phyloP scores from a whole-genome alignment of 2,888 invertebrate species.

The Pammene aurita region DNA sequence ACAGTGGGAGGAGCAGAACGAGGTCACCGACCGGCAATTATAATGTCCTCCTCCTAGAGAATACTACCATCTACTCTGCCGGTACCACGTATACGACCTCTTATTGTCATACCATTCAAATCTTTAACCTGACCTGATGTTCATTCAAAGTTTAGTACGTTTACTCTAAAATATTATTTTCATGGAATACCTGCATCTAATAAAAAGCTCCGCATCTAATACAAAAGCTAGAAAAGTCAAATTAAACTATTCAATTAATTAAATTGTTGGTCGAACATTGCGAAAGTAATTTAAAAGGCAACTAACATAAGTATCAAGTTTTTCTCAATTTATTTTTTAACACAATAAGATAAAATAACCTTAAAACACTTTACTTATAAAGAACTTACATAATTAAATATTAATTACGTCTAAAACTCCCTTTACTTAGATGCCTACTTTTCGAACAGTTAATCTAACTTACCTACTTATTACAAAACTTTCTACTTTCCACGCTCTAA shows the following conservation, averaged over 20 bases:
- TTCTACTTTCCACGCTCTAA: slow-evolving; percentile 83
- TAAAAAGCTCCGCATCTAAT: too few species aligned
- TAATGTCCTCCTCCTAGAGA: slow-evolving; percentile 74
- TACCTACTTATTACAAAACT: slow-evolving; percentile 76
- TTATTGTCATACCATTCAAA: slow-evolving; percentile 6
- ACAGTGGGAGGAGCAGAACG: slow-evolving; percentile 80
- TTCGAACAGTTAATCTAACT: slow-evolving; percentile 68
- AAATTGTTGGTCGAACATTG: too few species aligned
- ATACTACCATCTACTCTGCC: slow-evolving; percentile 49
- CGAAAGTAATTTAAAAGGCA: too few species aligned
- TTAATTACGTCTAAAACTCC: slow-evolving; percentile 24
- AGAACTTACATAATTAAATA: not conserved
- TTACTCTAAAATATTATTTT: too few species aligned
- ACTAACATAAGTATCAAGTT: too few species aligned
- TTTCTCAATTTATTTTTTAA: too few species aligned
- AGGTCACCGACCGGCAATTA: slow-evolving; percentile 81
- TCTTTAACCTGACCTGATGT: not conserved
- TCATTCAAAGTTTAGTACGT: too few species aligned
- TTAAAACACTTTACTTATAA: too few species aligned
- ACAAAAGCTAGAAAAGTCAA: too few species aligned
- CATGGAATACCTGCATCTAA: too few species aligned
- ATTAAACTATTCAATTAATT: too few species aligned
- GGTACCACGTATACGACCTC: slow-evolving; percentile 1
- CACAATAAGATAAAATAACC: too few species aligned
- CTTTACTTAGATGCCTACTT: slow-evolving; percentile 51